Evolutionary conservation across 1,140 invertebrate species (phyloP), one percentile per base, ranked within the genome.

Genomic region (Cotesia vestalis): DNA sequence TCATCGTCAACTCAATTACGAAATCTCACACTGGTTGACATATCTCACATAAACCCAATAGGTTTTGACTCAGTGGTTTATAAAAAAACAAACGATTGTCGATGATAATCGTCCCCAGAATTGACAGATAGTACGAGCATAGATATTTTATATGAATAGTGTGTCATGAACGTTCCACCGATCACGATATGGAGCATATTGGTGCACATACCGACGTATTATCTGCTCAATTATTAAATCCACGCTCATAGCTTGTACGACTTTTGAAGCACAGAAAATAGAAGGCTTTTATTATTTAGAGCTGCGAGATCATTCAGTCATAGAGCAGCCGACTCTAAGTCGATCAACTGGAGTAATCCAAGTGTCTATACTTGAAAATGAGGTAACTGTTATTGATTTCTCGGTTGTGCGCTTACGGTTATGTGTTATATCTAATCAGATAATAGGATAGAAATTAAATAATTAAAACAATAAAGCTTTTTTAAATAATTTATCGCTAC

Each of bases 1-100:
- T 69, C 68, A 57, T 40, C 69, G 69, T 71, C 60, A 71, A 71
- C 69, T 40, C 57, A 38, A 69, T 69, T 69, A 69, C 35, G 2
- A 20, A 27, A 69, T 69, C 17, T 57, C 14, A 57, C 27, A 34
- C 57, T 69, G 59, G 57, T 14, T 61, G 62, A 40, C 35, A 36
- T 46, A 6, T 46, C 40, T 46, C 40, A 9, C 17, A 64, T 64
- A 36, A 51, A 40, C 38, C 12, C 8, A 64, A 12, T 64, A 36
- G 60, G 20, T 61, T 20, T 12, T 8, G 20, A 20, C 60, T 34
- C 11, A 61, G 34, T 61, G 17, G 60, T 9, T 61, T 36, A 12
- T 11, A 20, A 61, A 61, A 61, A 61, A 61, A 46, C 6, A 46
- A 46, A 11, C 9, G 17, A 61, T 27, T 20, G 34, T 61, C 34